phyloP scores from a whole-genome alignment of 1,140 invertebrate species.

The Eupristina koningsbergeri region DNA sequence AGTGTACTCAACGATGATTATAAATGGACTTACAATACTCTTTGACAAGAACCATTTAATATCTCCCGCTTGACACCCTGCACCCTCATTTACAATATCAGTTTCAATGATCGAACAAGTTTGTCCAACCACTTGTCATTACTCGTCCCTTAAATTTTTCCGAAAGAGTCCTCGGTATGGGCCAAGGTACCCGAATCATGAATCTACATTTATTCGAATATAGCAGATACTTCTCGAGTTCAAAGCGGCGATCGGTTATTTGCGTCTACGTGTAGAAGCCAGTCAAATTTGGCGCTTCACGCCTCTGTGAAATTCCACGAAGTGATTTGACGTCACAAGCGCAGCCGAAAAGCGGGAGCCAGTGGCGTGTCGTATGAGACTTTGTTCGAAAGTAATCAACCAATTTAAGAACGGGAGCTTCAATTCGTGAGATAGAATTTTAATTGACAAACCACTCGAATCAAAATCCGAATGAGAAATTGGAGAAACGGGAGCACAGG shows the following conservation, averaged over 20 bases:
- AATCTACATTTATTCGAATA: background rate
- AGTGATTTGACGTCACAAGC: slow-evolving; percentile 27
- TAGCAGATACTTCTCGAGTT: background rate
- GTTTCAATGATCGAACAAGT: too few relatives aligned
- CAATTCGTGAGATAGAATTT: background rate
- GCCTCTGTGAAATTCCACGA: slow-evolving; percentile 16
- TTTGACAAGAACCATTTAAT: too few relatives aligned
- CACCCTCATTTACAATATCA: too few relatives aligned
- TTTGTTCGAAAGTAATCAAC: slow-evolving; percentile 10
- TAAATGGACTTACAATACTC: too few relatives aligned
- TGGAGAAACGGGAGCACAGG: background rate
- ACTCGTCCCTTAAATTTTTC: too few relatives aligned
- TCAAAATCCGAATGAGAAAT: background rate
- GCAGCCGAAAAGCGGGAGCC: background rate
- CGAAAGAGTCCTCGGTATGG: too few relatives aligned
- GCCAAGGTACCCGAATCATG: too few relatives aligned
- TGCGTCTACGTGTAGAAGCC: background rate
- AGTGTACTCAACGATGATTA: too few relatives aligned
- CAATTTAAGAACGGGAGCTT: background rate
- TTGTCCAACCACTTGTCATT: too few relatives aligned
- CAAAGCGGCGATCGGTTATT: background rate
- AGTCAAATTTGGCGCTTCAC: slow-evolving; percentile 25
- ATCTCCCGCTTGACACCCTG: too few relatives aligned
- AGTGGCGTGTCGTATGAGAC: background rate
- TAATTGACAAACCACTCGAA: background rate